Evolutionary conservation across 2,797 vertebrate genomes (phyloP).

Genomic region (Cyprinodon diabolis): DNA sequence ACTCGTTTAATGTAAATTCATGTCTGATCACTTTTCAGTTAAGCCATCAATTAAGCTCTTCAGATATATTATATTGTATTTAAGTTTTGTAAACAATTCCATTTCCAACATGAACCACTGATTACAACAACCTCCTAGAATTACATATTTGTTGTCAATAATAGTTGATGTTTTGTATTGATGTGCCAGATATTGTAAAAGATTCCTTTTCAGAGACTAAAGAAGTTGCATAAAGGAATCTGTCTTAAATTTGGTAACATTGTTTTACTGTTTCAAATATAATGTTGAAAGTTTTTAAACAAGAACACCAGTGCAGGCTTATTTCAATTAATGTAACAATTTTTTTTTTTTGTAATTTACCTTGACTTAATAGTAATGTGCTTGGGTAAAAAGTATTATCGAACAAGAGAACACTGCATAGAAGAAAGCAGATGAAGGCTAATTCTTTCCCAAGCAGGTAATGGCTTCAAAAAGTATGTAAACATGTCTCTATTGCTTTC

Average conservation of each 20-base stretch:
- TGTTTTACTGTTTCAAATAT: no score
- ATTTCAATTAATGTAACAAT: no score
- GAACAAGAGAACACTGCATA: no score
- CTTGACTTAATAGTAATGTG: no score
- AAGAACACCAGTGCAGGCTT: no score
- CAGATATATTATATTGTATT: background rate
- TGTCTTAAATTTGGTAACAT: background rate
- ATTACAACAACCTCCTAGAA: conserved; percentile 26
- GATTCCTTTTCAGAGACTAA: background rate
- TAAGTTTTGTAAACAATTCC: conserved; percentile 22
- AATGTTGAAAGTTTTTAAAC: no score
- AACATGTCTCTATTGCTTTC: no score
- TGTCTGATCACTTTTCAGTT: background rate
- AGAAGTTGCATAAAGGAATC: background rate
- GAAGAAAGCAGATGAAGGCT: no score
- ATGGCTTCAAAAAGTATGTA: no score
- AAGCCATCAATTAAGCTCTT: background rate
- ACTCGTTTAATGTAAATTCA: conserved; percentile 4
- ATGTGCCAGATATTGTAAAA: background rate
- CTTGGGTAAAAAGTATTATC: no score
- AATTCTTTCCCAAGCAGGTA: no score
- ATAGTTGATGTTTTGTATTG: background rate
- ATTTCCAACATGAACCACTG: conserved; percentile 25
- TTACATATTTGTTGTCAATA: background rate
- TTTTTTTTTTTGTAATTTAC: no score